phyloP scores from a whole-genome alignment of 2,113 vertebrate species.

The Regulus satrapa region DNA sequence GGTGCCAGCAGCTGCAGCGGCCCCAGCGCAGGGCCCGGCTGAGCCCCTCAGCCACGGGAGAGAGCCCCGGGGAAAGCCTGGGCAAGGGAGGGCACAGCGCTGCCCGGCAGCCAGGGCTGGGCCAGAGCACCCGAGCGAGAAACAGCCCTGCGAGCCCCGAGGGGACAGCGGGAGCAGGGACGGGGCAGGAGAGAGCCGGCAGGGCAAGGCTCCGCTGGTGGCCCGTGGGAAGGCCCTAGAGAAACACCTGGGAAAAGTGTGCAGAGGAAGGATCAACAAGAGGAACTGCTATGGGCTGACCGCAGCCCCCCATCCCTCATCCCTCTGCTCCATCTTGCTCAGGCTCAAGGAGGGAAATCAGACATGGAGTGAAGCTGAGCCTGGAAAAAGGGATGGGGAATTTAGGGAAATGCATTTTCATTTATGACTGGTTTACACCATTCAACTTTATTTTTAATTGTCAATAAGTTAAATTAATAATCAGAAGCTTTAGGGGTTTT shows the following conservation, averaged over 20 bases:
- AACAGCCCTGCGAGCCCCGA: background rate
- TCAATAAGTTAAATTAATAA: background rate
- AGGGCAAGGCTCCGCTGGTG: fast-evolving
- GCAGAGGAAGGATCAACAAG: background rate
- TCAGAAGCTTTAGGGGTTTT: background rate
- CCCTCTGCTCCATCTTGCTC: background rate
- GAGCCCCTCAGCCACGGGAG: background rate
- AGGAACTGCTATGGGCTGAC: background rate
- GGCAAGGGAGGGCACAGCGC: background rate
- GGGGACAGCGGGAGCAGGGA: background rate
- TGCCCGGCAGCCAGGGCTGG: background rate
- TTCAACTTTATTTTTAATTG: background rate
- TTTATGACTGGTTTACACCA: background rate
- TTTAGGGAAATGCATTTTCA: background rate
- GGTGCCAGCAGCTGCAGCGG: background rate
- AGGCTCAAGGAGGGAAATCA: too few species aligned
- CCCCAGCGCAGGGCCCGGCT: background rate
- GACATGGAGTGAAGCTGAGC: background rate
- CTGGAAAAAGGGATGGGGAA: background rate
- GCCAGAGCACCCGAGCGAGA: background rate
- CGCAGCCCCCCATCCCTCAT: fast-evolving
- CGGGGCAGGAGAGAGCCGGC: background rate
- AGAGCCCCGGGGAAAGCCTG: background rate
- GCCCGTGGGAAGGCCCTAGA: fast-evolving
- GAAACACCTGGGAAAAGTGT: background rate